Evolutionary conservation across 2,888 invertebrate species (phyloP).

Genomic region (Digitonthophagus gazella): DNA sequence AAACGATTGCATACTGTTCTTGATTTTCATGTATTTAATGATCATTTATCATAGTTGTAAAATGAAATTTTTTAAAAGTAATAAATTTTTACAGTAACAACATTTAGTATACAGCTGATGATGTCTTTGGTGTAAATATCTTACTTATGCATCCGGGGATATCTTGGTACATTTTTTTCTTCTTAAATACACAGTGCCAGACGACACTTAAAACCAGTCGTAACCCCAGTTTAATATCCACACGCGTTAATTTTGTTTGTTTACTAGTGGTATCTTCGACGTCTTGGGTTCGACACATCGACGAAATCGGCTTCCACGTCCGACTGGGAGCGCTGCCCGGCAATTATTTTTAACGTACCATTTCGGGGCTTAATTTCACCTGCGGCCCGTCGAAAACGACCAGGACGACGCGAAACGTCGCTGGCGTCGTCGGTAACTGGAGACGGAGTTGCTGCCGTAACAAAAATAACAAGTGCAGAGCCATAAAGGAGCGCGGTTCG

Average conservation of each 20-base stretch:
- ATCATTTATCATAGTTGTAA: too few species aligned
- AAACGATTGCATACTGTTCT: too few species aligned
- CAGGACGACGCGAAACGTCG: neutral
- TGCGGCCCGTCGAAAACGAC: neutral
- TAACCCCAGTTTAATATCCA: neutral
- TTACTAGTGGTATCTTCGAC: neutral
- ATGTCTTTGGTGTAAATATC: neutral
- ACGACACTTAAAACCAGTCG: neutral
- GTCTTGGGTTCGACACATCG: neutral
- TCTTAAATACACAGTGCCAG: neutral
- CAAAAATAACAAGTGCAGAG: neutral
- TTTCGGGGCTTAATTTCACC: neutral
- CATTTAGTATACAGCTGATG: neutral
- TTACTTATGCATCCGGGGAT: neutral
- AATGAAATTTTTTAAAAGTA: too few species aligned
- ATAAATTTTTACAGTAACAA: neutral
- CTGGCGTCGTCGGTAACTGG: neutral
- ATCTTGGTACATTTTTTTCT: neutral
- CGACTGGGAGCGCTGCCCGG: neutral
- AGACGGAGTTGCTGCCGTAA: neutral
- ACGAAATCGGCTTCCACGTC: neutral
- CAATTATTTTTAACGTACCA: neutral
- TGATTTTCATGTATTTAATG: too few species aligned
- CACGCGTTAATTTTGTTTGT: neutral
- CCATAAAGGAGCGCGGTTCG: neutral